A percentile compares a stretch with the other conserved stretches of the same genome.
Evolutionary conservation across 2,888 invertebrate species (phyloP).

Genomic region (Drosophila mulleri): DNA sequence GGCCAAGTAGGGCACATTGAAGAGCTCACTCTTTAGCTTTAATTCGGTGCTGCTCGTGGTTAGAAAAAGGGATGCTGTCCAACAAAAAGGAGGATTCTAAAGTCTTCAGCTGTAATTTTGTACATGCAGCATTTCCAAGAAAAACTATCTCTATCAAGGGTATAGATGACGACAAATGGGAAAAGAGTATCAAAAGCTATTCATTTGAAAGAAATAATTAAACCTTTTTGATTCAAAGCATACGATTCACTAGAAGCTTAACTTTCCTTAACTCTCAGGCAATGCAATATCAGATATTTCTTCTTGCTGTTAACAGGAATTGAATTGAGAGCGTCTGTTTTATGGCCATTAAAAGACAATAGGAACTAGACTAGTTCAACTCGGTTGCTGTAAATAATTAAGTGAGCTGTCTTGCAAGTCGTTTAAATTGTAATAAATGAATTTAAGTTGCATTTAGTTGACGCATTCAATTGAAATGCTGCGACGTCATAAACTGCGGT

Average conservation of each 20-base stretch:
- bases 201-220: neutral
- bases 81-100: too few relatives aligned
- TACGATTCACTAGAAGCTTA: neutral
- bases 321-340: neutral
- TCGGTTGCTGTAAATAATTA: neutral
- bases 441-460: neutral
- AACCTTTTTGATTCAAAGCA: neutral
- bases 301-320: neutral
- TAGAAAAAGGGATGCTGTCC: neutral
- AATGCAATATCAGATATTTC: neutral
- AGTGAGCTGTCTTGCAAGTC: neutral
- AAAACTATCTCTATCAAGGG: neutral
- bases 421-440: neutral
- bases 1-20: too few relatives aligned
- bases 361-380: neutral
- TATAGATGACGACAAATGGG: too few relatives aligned
- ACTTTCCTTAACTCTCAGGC: neutral
- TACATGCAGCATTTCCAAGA: too few relatives aligned
- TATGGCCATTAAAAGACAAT: neutral
- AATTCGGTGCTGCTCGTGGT: too few relatives aligned
- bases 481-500: neutral
- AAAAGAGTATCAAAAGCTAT: neutral
- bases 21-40: neutral
- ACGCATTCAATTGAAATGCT: neutral
- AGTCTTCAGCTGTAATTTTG: too few relatives aligned